Evolutionary conservation across 2,888 invertebrate genomes (phyloP), one percentile per base, ranked within the genome.

Genomic region (Imbricaverruca yamaguchii): DNA sequence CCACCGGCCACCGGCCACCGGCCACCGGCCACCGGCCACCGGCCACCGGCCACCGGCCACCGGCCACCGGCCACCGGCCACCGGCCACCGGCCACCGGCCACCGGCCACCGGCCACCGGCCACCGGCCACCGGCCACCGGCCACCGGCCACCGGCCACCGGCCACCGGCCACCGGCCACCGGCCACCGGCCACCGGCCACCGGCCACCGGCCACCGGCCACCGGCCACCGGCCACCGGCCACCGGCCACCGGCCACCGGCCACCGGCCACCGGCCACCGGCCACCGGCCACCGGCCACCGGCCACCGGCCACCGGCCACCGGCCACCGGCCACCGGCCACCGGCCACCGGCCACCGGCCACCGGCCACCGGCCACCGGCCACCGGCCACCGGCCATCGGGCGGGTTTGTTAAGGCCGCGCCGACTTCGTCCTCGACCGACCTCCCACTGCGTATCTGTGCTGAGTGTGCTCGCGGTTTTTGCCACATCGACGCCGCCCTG

Each of bases 41-140:
- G 67, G 67, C 67, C 67, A 21, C 67, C 21, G 67, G 67, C 67
- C 67, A 21, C 67, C 21, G 67, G 67, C 67, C 67, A 21, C 67
- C 21, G 67, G 67, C 67, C 67, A 21, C 67, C 21, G 67, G 67
- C 67, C 67, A 21, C 67, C 21, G 67, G 67, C 67, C 67, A 21
- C 67, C 21, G 67, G 67, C 67, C 67, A 65, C 67, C 21, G 67
- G 67, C 67, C 67, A 65, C 67, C 21, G 67, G 67, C 67, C 67
- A 65, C 67, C 21, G 67, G 67, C 67, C 67, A 65, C 67, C 21
- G 67, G 67, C 67, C 67, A 65, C 67, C 21, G 67, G 67, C 67
- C 67, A 65, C 67, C 21, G 67, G 67, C 67, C 67, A 65, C 67
- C 21, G 67, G 67, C 67, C 67, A 65, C 67, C 21, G 67, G 67